Conservation (phyloP, 2,888 invertebrate species). For the Mimumesa dahlbomi region DNA sequence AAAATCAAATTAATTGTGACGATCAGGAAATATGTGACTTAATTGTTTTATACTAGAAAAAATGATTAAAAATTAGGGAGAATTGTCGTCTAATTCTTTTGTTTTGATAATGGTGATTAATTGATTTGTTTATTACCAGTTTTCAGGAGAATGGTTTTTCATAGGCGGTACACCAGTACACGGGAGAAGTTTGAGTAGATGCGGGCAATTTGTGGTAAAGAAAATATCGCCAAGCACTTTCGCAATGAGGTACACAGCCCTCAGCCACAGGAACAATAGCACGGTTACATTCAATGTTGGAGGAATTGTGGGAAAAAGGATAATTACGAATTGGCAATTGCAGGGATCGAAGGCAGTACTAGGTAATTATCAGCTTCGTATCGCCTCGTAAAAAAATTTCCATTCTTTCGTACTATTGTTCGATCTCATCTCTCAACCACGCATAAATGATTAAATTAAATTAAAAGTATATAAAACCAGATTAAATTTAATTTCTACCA, state of each 20-base stretch:
- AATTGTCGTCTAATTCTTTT: too few species aligned
- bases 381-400: background rate
- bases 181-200: slow-evolving; percentile 46
- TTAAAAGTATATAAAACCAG: too few species aligned
- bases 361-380: slow-evolving; percentile 37
- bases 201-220: slow-evolving; percentile 43
- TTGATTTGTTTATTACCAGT: background rate
- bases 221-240: background rate
- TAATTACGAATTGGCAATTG: slow-evolving; percentile 55
- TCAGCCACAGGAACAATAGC: slow-evolving; percentile 31
- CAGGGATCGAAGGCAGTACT: slow-evolving; percentile 45
- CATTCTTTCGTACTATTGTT: background rate
- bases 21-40: too few species aligned
- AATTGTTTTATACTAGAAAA: too few species aligned
- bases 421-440: too few species aligned
- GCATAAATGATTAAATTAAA: too few species aligned
- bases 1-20: too few species aligned
- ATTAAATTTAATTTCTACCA: too few species aligned
- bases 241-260: slow-evolving; percentile 43
- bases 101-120: too few species aligned
- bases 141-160: slow-evolving; percentile 54
- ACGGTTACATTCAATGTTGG: slow-evolving; percentile 40
- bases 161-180: slow-evolving; percentile 48
- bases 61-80: too few species aligned
- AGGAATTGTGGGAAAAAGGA: slow-evolving; percentile 34